Conservation (phyloP, 2,113 vertebrate species). For the Anolis carolinensis region DNA sequence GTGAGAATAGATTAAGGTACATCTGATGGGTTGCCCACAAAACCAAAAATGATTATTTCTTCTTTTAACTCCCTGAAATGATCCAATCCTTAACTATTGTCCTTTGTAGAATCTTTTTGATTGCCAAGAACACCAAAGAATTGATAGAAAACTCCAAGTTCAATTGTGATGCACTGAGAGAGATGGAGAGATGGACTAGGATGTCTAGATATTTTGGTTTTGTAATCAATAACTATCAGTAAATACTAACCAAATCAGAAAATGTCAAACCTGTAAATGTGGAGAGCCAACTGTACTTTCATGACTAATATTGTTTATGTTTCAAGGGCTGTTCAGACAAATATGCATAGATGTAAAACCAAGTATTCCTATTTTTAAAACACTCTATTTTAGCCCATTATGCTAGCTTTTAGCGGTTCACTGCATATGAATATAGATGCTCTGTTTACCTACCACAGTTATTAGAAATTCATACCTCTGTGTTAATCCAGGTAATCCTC, state of each 20-base stretch:
- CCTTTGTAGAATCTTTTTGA: neutral
- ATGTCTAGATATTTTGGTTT: no score
- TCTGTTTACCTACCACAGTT: neutral
- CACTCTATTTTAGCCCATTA: neutral
- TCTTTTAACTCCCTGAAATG: neutral
- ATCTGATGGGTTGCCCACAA: neutral
- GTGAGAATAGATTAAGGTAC: neutral
- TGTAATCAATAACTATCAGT: no score
- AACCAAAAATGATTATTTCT: neutral
- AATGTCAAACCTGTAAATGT: no score
- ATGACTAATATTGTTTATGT: no score
- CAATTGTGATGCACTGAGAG: neutral
- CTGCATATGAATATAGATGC: neutral
- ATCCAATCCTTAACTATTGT: neutral
- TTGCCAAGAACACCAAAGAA: no score
- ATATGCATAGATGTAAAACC: neutral
- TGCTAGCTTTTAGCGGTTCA: neutral
- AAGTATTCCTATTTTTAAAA: neutral
- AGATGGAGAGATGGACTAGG: neutral
- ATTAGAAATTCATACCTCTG: neutral
- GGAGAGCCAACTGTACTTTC: no score
- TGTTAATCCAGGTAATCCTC: neutral
- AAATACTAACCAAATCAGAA: no score
- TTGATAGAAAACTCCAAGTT: neutral
- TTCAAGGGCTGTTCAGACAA: neutral